A percentile compares a stretch with the other conserved stretches of the same genome.
Conservation (phyloP, 2,888 invertebrate species). For the Druceiella hillmani region DNA sequence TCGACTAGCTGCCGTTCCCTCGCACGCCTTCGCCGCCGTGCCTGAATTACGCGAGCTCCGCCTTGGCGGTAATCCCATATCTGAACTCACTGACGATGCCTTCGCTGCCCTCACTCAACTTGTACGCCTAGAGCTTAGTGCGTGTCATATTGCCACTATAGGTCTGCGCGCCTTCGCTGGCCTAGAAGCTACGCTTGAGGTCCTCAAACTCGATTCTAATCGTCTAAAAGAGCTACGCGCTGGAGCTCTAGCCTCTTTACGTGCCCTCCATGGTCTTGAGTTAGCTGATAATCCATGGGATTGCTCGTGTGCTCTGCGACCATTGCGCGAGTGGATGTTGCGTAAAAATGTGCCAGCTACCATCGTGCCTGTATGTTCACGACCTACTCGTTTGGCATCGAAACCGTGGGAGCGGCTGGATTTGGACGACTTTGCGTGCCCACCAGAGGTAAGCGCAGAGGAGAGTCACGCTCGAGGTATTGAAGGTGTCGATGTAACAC, state of each 20-base stretch:
- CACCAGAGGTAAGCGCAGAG: slow-evolving; percentile 61
- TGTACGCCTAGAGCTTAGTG: slow-evolving; percentile 66
- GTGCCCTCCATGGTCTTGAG: slow-evolving; percentile 68
- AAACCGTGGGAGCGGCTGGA: slow-evolving; percentile 72
- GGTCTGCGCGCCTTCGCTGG: slow-evolving; percentile 68
- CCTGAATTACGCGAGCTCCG: slow-evolving; percentile 70
- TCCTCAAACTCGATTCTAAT: slow-evolving; percentile 74
- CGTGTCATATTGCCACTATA: slow-evolving; percentile 63
- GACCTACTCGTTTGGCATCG: slow-evolving; percentile 57
- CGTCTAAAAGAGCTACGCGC: slow-evolving; percentile 61
- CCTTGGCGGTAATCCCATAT: slow-evolving; percentile 70
- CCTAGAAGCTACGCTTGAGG: slow-evolving; percentile 65
- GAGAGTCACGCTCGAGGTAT: slow-evolving; percentile 57
- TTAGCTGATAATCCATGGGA: slow-evolving; percentile 79
- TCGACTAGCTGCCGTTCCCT: slow-evolving; percentile 60
- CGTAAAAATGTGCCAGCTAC: slow-evolving; percentile 69
- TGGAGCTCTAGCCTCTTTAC: slow-evolving; percentile 60
- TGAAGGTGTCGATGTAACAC: slow-evolving; percentile 68
- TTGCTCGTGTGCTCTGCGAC: slow-evolving; percentile 70
- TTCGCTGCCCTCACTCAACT: slow-evolving; percentile 62
- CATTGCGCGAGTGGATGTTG: slow-evolving; percentile 75
- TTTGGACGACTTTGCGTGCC: slow-evolving; percentile 75
- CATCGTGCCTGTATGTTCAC: slow-evolving; percentile 59
- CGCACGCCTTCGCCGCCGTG: slow-evolving; percentile 66
- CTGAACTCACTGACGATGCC: slow-evolving; percentile 62